Evolutionary conservation across 2,888 invertebrate species (phyloP).

Genomic region (Dexiosoma caninum): DNA sequence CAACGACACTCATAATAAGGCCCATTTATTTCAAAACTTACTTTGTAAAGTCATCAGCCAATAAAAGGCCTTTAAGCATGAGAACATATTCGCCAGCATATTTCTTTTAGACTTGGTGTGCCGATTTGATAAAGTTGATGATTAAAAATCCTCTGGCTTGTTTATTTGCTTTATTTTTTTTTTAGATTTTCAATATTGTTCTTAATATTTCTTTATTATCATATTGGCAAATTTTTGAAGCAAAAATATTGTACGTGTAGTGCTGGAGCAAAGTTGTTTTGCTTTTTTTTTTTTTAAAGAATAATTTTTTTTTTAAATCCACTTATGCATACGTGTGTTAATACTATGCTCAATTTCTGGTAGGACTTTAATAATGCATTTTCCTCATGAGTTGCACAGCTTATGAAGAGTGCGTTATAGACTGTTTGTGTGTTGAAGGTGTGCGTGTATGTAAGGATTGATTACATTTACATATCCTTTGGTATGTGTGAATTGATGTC

Average conservation of each 20-base stretch:
- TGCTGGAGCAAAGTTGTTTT: neutral
- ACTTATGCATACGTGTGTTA: neutral
- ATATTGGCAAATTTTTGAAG: slow-evolving; percentile 7
- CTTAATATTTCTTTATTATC: slow-evolving; percentile 29
- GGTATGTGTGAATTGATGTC: neutral
- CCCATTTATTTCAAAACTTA: slow-evolving; percentile 33
- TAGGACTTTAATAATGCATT: slow-evolving; percentile 15
- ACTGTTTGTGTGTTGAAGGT: neutral
- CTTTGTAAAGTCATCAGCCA: slow-evolving; percentile 29
- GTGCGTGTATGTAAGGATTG: neutral
- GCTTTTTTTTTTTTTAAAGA: neutral
- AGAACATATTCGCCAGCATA: slow-evolving; percentile 24
- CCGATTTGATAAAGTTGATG: neutral
- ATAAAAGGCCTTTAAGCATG: neutral
- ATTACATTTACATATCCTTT: neutral
- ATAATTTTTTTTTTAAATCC: slow-evolving; percentile 7
- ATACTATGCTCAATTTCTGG: neutral
- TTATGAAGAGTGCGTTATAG: neutral
- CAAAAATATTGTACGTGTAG: neutral
- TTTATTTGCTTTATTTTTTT: neutral
- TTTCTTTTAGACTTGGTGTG: neutral
- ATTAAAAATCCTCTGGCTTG: slow-evolving; percentile 15
- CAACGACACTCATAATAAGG: no score
- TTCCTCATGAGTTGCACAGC: neutral
- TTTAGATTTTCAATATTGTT: neutral